phyloP scores from a whole-genome alignment of 2,797 vertebrate species.

The Cryptoprocta ferox region DNA sequence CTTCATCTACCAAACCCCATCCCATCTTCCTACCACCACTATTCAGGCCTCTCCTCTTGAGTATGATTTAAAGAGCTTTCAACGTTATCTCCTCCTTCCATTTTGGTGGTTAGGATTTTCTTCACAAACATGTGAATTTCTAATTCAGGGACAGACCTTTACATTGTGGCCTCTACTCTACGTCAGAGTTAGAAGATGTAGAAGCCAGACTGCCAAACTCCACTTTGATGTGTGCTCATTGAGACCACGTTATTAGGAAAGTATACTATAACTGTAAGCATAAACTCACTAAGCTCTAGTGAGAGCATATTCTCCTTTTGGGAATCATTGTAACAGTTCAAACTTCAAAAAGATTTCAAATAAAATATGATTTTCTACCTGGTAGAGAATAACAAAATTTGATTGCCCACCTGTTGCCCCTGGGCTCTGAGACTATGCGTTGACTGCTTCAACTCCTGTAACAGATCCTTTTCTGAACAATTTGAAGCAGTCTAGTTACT shows the following conservation, averaged over 20 bases:
- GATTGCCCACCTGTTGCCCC: constrained; percentile 55
- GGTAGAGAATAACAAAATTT: constrained; percentile 60
- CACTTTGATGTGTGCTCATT: not conserved
- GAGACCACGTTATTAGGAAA: not conserved
- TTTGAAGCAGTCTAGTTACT: not conserved
- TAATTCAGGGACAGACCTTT: not conserved
- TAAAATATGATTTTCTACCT: constrained; percentile 54
- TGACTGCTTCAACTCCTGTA: not conserved
- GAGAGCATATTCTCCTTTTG: not conserved
- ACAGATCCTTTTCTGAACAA: constrained; percentile 48
- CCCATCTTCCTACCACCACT: not conserved
- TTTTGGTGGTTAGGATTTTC: not conserved
- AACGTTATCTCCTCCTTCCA: not conserved
- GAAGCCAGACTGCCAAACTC: not conserved
- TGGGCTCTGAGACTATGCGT: not conserved
- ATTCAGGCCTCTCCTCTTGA: not conserved
- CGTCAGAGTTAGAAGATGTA: not conserved
- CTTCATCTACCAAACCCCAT: not conserved
- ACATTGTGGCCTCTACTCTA: not conserved
- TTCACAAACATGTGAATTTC: not conserved
- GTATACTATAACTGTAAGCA: not conserved
- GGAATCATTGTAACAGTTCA: not conserved
- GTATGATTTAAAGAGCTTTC: not conserved
- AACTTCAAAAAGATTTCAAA: constrained; percentile 20
- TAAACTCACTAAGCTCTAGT: not conserved